phyloP scores from a whole-genome alignment of 1,140 invertebrate species.

The Globodera rostochiensis region DNA sequence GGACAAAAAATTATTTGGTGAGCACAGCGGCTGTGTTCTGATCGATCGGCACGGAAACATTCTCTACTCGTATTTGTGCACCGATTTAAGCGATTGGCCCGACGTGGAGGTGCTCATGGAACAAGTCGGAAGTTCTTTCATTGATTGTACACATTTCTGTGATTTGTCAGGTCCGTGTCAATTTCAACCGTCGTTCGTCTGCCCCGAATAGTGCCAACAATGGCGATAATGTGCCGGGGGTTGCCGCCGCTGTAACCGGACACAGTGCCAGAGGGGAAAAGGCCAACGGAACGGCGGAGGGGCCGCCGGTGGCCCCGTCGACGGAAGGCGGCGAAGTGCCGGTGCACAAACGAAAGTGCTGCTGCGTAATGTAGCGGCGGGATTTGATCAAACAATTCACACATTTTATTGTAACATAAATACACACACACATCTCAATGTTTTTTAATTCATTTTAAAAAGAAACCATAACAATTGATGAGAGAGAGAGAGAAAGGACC shows the following conservation, averaged over 20 bases:
- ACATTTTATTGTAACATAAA: no score
- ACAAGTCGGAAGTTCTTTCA: slow-evolving; percentile 7
- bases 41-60: slow-evolving; percentile 23
- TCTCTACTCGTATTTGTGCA: slow-evolving; percentile 31
- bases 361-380: slow-evolving; percentile 11
- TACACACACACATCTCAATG: no score
- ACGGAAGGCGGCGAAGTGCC: background rate
- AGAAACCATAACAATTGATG: background rate
- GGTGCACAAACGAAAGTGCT: slow-evolving; percentile 22
- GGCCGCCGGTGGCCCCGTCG: background rate
- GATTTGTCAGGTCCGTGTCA: slow-evolving; percentile 1
- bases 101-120: slow-evolving; percentile 38
- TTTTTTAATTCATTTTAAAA: no score
- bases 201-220: background rate
- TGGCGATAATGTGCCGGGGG: background rate
- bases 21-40: slow-evolving; percentile 39
- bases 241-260: background rate
- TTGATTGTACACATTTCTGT: background rate
- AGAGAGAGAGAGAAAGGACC: background rate
- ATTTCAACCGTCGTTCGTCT: background rate
- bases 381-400: no score
- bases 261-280: background rate
- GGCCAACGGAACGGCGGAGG: slow-evolving; percentile 7
- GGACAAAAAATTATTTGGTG: background rate
- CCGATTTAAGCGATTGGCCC: slow-evolving; percentile 37